Conservation (phyloP, 1,140 invertebrate genomes). For the Ditylenchus dipsaci region DNA sequence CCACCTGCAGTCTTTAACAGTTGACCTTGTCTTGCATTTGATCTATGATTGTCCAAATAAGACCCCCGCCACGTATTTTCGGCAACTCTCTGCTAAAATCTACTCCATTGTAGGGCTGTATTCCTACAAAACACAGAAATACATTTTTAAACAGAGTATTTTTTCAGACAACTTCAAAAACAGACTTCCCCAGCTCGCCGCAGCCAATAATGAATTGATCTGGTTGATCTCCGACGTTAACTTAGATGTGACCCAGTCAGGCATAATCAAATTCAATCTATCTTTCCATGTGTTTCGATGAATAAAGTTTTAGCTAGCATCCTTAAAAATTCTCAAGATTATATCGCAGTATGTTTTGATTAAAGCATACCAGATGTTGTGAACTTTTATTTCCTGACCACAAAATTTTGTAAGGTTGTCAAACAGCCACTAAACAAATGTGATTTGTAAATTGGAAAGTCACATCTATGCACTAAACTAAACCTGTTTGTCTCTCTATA, state of each 20-base stretch:
- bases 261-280: constrained; percentile 8
- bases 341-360: no score
- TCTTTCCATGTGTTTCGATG: constrained; percentile 9
- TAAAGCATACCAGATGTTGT: constrained; percentile 13
- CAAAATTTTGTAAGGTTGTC: constrained; percentile 14
- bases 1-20: no score
- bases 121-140: not conserved
- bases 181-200: constrained; percentile 4
- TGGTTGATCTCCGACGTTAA: constrained; percentile 14
- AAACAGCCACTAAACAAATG: constrained; percentile 22
- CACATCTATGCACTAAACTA: not conserved
- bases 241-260: not conserved
- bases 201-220: constrained; percentile 6
- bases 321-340: not conserved
- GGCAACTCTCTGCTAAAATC: constrained; percentile 33
- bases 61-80: constrained; percentile 24
- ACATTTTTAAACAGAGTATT: no score
- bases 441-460: not conserved
- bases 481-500: constrained; percentile 6
- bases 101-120: constrained; percentile 21
- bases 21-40: constrained; percentile 26
- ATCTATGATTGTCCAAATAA: constrained; percentile 25
- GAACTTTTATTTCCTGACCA: constrained; percentile 7
- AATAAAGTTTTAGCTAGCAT: constrained; percentile 15
- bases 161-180: not conserved